Evolutionary conservation across 2,113 vertebrate genomes (phyloP), one percentile per base, ranked within the genome.

Genomic region (Petroica traversi): DNA sequence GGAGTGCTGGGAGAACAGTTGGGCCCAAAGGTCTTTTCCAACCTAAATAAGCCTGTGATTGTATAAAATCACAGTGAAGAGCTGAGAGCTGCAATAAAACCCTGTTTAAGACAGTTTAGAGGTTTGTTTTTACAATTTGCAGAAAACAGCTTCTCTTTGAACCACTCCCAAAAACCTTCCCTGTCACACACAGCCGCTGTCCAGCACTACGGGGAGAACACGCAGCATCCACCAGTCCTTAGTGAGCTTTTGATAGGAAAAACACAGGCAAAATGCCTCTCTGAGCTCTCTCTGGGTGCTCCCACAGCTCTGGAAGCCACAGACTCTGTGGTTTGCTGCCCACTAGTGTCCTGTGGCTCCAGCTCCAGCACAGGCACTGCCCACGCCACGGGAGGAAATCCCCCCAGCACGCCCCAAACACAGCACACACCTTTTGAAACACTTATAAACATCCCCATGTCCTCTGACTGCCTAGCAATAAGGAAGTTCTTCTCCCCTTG

Each of bases 301-400:
- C 38, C 46, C 59, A 73, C 31, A 3, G 88, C 76, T 86, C 5
- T 31, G 66, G 59, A 12, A 68, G 73, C n/a, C 75, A 85, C 57
- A 24, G 94, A 96, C 88, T 75, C 13, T 26, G 93, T 96, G 97
- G 93, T 98, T 91, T 98, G 98, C 98, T 97, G 98, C 98, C 98
- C 98, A 98, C 98, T 98, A 98, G 98, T 97, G 98, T 98, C 64
- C 89, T 74, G 49, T 54, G 81, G 79, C 74, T 86, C 92, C 59
- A 41, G 76, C 89, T 93, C 89, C 9, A 57, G 89, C 86, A 46
- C 80, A 12, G 74, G 75, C 58, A 5, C 6, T 85, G 91, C 90
- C 92, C 68, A 26, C 62, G 5, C 38, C n/a, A 8, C 11, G 3
- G 1, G 8, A 46, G 22, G 18, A 36, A 63, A 41, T 59, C 54